Percentiles rank a stretch among this genome's conserved stretches.
phyloP scores from a whole-genome alignment of 2,797 vertebrate genomes.

The Helostoma temminkii region DNA sequence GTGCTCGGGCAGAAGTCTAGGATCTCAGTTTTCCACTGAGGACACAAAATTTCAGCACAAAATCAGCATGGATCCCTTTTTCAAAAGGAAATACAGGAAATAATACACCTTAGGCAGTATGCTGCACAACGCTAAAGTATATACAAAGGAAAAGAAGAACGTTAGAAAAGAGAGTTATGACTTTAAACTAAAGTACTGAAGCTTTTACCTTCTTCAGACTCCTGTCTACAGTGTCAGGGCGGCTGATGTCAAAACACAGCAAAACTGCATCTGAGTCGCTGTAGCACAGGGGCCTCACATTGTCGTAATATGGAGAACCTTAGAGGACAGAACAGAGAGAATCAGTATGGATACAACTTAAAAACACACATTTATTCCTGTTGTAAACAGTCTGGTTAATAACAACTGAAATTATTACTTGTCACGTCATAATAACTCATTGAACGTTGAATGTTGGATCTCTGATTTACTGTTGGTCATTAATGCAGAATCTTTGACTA shows the following conservation, averaged over 20 bases:
- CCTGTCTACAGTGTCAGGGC: constrained; percentile 92
- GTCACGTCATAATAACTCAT: no score
- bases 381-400: no score
- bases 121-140: no score
- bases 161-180: background rate
- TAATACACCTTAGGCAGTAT: background rate
- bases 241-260: constrained; percentile 95
- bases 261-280: constrained; percentile 95
- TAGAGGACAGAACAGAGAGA: constrained; percentile 15
- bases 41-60: background rate
- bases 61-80: background rate
- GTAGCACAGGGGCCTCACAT: constrained; percentile 96
- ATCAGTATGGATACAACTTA: constrained; percentile 1
- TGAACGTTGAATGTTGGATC: no score
- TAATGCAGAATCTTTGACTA: no score
- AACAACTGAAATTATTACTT: no score
- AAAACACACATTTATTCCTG: background rate
- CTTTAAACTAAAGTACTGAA: background rate
- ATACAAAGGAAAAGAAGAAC: background rate
- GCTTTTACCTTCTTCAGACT: constrained; percentile 92
- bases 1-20: constrained; percentile 95
- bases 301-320: constrained; percentile 98
- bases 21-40: constrained; percentile 95
- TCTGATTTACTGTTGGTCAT: no score
- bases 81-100: background rate